These are phyloP conservation scores for Seriola rivoliana DNA, from an alignment of 2,113 vertebrate species.

Conservation along the genomic window DNA sequence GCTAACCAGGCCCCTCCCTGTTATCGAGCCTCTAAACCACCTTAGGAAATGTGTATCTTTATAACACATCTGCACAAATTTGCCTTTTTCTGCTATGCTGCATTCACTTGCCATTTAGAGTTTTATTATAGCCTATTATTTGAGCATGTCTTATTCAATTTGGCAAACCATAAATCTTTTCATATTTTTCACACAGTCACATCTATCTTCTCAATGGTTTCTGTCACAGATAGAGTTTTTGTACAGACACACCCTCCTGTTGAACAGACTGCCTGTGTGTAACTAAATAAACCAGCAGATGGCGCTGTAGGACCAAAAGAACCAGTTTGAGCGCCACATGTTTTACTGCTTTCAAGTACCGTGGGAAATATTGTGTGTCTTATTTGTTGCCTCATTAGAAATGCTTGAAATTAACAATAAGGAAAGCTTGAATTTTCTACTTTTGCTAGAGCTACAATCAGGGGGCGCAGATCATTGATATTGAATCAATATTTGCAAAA, in stretches of 20 bases:
- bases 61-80: no score
- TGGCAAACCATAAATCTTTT: no score
- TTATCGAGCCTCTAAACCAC: no score
- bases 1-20: no score
- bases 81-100: no score
- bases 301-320: conserved; percentile 10
- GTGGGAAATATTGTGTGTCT: not conserved
- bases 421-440: no score
- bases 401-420: not conserved
- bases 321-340: not conserved
- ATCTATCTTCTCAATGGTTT: not conserved
- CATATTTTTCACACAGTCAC: not conserved
- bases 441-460: not conserved
- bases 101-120: no score
- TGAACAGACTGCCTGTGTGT: conserved; percentile 1
- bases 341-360: conserved; percentile 1
- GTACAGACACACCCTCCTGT: not conserved
- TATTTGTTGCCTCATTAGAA: not conserved
- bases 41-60: no score
- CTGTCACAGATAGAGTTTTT: no score
- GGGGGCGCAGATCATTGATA: not conserved
- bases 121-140: no score
- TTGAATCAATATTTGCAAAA: not conserved
- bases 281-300: not conserved
- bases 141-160: no score